Base-by-base conservation (phyloP, 2,797 vertebrate genomes). In the Sebastes matsubarae region DNA sequence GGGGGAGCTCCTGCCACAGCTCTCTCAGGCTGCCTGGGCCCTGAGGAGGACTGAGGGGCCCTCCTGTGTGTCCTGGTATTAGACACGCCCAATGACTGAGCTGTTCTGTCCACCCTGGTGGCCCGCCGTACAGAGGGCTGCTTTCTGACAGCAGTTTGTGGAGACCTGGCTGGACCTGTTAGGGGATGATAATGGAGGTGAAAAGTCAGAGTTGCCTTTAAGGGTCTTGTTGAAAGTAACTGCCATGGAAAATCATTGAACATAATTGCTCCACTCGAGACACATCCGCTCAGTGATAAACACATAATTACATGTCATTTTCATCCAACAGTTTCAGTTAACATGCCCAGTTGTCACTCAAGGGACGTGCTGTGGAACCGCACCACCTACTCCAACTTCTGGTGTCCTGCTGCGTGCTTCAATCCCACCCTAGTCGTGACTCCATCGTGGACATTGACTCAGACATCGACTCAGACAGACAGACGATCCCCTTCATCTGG, bases 21-120 rank as follows among this genome's bases (percentile, higher is more conserved):
- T 94, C 95, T 93, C 93, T 96, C 69, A 82, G 96, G 95, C 68
- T 96, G 95, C 86, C 96, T 96, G 72, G 96, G 94, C 72, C 97
- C 96, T 2, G 97, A 96, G 34, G 96, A 96, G 3, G 95, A 96
- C 84, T 97, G 97, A 22, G 96, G 96, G 1, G 96, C 90, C 82
- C 95, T 97, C 90, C 96, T 96, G 18, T 96, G 95, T 54, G 94
- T 89, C 3, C 89, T 75, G 30, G 94, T 79, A 14, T 88, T 87
- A 11, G 83, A 95, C 72, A 92, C 84, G 0, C 93, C 92, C 1
- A 93, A 86, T 32, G 95, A 81, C n/a, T 80, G 95, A 72, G 92
- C 32, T 0, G 91, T 96, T 57, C 94, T 72, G 79, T 96, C 93
- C 82, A 96, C 91, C 61, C 94, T 94, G 94, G 89, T 82, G 88